Evolutionary conservation across 2,888 invertebrate genomes (phyloP).

Genomic region (Nephrotoma flavescens): DNA sequence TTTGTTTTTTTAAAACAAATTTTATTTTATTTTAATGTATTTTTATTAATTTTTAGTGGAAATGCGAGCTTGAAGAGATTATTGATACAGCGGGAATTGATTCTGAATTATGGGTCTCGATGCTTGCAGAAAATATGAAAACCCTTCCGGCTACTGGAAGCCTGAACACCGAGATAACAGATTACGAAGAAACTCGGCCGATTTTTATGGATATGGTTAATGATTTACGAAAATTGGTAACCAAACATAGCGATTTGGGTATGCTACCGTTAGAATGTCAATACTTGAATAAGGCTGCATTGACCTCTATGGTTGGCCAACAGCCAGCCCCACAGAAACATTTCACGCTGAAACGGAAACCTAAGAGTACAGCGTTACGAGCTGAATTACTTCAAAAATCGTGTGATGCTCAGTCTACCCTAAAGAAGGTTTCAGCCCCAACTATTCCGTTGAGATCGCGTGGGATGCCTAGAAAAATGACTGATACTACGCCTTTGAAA

Average conservation of each 20-base stretch:
- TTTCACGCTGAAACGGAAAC: constrained; percentile 84
- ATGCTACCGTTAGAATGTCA: constrained; percentile 92
- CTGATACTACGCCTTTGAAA: constrained; percentile 85
- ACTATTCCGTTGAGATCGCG: constrained; percentile 76
- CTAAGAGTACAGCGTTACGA: constrained; percentile 82
- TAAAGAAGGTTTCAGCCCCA: constrained; percentile 77
- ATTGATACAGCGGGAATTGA: constrained; percentile 84
- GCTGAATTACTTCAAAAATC: constrained; percentile 86
- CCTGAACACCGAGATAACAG: constrained; percentile 76
- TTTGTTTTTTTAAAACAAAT: neutral
- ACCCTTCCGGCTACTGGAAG: constrained; percentile 82
- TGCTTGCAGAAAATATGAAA: constrained; percentile 90
- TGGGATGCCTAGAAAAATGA: constrained; percentile 92
- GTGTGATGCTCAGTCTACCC: constrained; percentile 71
- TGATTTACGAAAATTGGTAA: constrained; percentile 66
- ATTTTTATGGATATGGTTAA: constrained; percentile 82
- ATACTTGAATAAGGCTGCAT: constrained; percentile 86
- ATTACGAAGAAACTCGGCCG: constrained; percentile 76
- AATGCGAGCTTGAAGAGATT: constrained; percentile 83
- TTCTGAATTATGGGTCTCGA: constrained; percentile 93
- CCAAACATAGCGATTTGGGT: constrained; percentile 69
- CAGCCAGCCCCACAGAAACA: constrained; percentile 77
- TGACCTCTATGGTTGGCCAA: constrained; percentile 71
- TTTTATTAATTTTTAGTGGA: constrained; percentile 57
- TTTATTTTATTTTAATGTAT: neutral